Evolutionary conservation across 2,113 vertebrate genomes (phyloP).

Genomic region (Eulacestoma nigropectus): DNA sequence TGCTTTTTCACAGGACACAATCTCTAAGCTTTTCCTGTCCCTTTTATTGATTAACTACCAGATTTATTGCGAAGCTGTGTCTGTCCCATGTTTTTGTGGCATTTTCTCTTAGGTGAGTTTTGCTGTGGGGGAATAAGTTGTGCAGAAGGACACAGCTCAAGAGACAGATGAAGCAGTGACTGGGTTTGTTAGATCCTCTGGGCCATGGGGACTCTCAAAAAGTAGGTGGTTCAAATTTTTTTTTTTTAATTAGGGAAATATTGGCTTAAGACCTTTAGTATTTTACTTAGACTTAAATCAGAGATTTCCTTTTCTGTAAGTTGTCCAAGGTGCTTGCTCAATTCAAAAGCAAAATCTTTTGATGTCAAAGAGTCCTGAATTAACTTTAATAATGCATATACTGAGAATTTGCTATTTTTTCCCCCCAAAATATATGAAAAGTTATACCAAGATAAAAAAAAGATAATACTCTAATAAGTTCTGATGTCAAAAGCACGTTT

Average conservation of each 20-base stretch:
- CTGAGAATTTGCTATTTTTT: neutral
- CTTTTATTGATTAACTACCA: neutral
- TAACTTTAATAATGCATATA: neutral
- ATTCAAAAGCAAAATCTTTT: neutral
- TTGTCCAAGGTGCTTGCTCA: neutral
- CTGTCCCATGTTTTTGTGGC: neutral
- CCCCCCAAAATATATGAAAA: neutral
- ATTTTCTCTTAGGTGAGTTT: neutral
- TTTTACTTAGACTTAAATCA: neutral
- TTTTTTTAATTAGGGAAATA: neutral
- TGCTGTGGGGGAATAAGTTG: neutral
- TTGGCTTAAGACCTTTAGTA: neutral
- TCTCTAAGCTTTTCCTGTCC: neutral
- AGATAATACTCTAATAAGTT: neutral
- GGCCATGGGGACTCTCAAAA: neutral
- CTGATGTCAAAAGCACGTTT: neutral
- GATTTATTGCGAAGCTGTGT: neutral
- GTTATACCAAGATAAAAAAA: neutral
- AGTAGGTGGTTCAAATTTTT: accelerated
- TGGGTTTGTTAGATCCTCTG: neutral
- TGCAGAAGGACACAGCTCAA: neutral
- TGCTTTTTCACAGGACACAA: neutral
- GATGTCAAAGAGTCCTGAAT: neutral
- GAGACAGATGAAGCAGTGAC: neutral
- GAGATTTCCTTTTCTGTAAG: neutral